Base-by-base conservation (phyloP, 2,113 vertebrate genomes). In the Varanus salvator region DNA sequence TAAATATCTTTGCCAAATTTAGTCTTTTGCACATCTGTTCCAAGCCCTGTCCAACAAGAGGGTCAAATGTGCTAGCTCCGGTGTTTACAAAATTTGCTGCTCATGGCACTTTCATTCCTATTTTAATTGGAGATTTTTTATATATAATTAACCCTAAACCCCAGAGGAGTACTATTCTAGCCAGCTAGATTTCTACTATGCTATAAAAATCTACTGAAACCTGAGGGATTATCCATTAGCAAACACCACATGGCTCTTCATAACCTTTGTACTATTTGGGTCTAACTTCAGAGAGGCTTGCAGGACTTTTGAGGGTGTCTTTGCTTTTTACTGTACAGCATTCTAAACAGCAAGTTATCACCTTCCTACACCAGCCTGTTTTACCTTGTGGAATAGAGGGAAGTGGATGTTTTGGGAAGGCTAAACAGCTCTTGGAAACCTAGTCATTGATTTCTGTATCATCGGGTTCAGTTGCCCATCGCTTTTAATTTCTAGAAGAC, bases 41-140 rank as follows among this genome's bases (percentile, higher is more conserved):
- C 34, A 81, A 89, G 8, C 80, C 82, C 50, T 92, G 87, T 91
- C 87, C 90, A 90, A 91, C 87, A 48, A 52, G 72, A 94, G 75
- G 90, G 60, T 44, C 87, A 72, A 89, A 94, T 78, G 72, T 93
- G 86, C 89, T 91, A 8, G 69, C 92, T 85, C 64, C 88, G 93
- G n/a, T 82, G 86, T 89, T 90, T 77, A 87, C 66, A 85, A 84
- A 69, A 19, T 19, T 4, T 90, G 60, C 44, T 90, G 31, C 74
- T 84, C 88, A 54, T 86, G 91, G 78, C 80, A 89, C 80, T 92
- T 95, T 92, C 92, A 93, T 92, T 95, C 90, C 89, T 77, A 87
- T 27, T 54, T 88, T 92, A 90, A 81, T 90, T 89, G 69, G 91
- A 93, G 85, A 77, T 64, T 34, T 27, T n/a, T 27, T 34, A 25